Evolutionary conservation across 2,113 vertebrate genomes (phyloP).

Genomic region (Oriolus oriolus): DNA sequence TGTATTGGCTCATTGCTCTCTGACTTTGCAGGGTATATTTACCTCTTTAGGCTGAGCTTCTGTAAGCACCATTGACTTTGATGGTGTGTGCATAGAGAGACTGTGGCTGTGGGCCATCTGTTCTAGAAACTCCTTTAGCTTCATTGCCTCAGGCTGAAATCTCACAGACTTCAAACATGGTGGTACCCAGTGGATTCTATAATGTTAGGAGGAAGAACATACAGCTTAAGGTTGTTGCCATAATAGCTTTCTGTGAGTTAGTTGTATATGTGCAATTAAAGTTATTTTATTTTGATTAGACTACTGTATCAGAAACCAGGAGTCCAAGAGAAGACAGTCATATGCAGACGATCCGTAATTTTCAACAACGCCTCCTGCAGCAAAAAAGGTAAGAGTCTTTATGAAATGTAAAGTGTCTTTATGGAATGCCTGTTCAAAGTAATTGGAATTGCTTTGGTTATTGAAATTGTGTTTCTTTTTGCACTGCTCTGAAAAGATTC

Average conservation of each 20-base stretch:
- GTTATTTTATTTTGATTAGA: constrained; percentile 43
- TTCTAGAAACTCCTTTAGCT: background rate
- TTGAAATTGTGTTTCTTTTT: background rate
- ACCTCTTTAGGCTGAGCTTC: background rate
- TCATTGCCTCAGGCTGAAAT: background rate
- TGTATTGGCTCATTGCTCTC: background rate
- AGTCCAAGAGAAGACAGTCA: constrained; percentile 58
- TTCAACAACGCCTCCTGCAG: constrained; percentile 81
- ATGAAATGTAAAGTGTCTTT: background rate
- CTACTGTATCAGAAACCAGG: background rate
- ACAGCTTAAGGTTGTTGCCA: background rate
- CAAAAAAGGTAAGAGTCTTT: constrained; percentile 79
- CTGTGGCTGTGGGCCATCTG: background rate
- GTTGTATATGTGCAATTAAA: background rate
- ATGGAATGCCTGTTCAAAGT: background rate
- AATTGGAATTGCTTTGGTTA: background rate
- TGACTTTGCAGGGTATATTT: background rate
- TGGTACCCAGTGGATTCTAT: background rate
- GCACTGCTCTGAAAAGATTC: background rate
- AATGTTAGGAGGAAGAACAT: background rate
- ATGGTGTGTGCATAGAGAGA: background rate
- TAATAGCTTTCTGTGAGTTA: background rate
- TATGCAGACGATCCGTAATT: constrained; percentile 68
- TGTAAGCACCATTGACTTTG: background rate
- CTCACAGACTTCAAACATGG: background rate